Conservation (phyloP, 2,888 invertebrate genomes). For the Ophion ellenae region DNA sequence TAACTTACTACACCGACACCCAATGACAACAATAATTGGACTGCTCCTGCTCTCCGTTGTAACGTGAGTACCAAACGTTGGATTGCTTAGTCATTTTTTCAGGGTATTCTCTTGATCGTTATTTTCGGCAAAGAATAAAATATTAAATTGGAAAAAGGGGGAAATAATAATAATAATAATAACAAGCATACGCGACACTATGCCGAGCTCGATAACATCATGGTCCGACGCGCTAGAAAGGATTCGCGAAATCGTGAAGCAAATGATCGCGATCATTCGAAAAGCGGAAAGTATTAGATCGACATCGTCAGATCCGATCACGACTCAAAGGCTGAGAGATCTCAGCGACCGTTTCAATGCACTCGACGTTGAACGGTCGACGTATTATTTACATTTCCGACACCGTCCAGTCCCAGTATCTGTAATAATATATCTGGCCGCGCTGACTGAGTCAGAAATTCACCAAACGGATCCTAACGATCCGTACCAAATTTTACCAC, state of each 20-base stretch:
- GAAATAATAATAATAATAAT: too few relatives aligned
- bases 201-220: constrained; percentile 11
- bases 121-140: too few relatives aligned
- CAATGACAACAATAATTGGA: too few relatives aligned
- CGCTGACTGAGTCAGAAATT: constrained; percentile 14
- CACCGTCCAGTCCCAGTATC: constrained; percentile 12
- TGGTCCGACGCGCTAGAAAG: not conserved
- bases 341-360: constrained; percentile 1
- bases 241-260: constrained; percentile 21
- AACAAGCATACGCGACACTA: not conserved
- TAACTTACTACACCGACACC: too few relatives aligned
- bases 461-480: constrained; percentile 20
- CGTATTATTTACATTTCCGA: constrained; percentile 9
- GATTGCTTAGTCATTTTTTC: too few relatives aligned
- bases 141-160: too few relatives aligned
- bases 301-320: not conserved
- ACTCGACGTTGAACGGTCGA: constrained; percentile 23
- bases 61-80: too few relatives aligned
- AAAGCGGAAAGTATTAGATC: not conserved
- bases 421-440: constrained; percentile 28
- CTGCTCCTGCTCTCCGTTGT: too few relatives aligned
- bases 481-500: constrained; percentile 13
- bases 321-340: not conserved
- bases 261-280: constrained; percentile 8
- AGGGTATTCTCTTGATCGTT: too few relatives aligned